phyloP scores from a whole-genome alignment of 2,797 vertebrate species.

The Liasis olivaceus region DNA sequence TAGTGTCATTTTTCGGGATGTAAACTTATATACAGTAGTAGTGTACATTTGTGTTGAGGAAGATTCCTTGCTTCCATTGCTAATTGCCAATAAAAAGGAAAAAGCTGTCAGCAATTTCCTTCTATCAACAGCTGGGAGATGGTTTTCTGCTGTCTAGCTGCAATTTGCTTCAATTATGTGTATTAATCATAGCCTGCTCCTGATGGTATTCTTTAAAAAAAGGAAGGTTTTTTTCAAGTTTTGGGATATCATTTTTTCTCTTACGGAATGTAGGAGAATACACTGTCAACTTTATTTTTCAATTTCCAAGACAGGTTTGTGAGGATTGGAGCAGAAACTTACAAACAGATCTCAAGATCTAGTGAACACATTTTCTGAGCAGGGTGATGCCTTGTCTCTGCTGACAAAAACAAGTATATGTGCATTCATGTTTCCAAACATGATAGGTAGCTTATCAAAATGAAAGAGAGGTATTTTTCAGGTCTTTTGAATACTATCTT shows the following conservation, averaged over 20 bases:
- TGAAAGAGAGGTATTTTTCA: neutral
- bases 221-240: slow-evolving; percentile 37
- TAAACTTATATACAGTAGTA: neutral
- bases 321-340: neutral
- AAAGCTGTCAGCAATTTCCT: slow-evolving; percentile 78
- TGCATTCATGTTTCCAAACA: neutral
- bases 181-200: slow-evolving; percentile 79
- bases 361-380: neutral
- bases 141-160: slow-evolving; percentile 76
- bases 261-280: slow-evolving; percentile 8
- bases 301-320: neutral
- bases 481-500: neutral
- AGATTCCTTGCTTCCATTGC: slow-evolving; percentile 38
- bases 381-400: neutral
- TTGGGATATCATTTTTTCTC: slow-evolving; percentile 62
- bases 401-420: neutral
- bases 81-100: slow-evolving; percentile 61
- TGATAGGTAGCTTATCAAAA: neutral
- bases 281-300: neutral
- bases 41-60: neutral
- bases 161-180: slow-evolving; percentile 80
- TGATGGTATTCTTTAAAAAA: slow-evolving; percentile 65
- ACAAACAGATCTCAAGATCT: neutral
- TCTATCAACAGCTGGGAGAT: slow-evolving; percentile 78
- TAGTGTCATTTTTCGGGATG: neutral